A percentile compares a stretch with the other conserved stretches of the same genome.
Evolutionary conservation across 1,140 invertebrate species (phyloP).

Genomic region (Aphelinus certus): DNA sequence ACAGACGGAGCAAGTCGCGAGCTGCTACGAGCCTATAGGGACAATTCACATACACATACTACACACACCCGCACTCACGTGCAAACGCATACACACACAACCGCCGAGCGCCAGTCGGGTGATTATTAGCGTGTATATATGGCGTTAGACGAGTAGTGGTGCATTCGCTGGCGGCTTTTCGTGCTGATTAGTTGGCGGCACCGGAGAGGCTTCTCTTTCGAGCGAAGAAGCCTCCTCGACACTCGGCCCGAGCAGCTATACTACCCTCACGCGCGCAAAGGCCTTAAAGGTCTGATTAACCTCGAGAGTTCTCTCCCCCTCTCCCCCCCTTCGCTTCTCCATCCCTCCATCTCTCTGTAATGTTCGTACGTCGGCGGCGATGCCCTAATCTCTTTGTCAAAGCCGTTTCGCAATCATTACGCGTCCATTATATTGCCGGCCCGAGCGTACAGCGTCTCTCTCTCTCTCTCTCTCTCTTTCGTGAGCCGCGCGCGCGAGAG

Average conservation of each 20-base stretch:
- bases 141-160: not conserved
- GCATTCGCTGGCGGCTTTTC: conserved; percentile 41
- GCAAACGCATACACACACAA: no score
- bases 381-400: no score
- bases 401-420: no score
- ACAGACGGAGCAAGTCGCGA: no score
- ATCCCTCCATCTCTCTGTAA: no score
- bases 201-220: conserved; percentile 52
- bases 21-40: no score
- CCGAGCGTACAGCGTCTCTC: not conserved
- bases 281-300: not conserved
- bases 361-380: no score
- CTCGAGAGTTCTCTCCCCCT: conserved; percentile 17
- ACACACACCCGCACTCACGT: no score
- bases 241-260: conserved; percentile 64
- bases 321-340: conserved; percentile 11
- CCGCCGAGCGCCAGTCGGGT: not conserved
- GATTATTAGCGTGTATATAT: conserved; percentile 15
- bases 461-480: conserved; percentile 25
- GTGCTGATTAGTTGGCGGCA: conserved; percentile 57
- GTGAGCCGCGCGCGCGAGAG: not conserved
- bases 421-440: no score
- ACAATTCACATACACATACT: no score
- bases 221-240: conserved; percentile 43
- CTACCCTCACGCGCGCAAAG: conserved; percentile 37